Base-by-base conservation (phyloP, 1,140 invertebrate genomes). In the Zaprionus kolodkinae region DNA sequence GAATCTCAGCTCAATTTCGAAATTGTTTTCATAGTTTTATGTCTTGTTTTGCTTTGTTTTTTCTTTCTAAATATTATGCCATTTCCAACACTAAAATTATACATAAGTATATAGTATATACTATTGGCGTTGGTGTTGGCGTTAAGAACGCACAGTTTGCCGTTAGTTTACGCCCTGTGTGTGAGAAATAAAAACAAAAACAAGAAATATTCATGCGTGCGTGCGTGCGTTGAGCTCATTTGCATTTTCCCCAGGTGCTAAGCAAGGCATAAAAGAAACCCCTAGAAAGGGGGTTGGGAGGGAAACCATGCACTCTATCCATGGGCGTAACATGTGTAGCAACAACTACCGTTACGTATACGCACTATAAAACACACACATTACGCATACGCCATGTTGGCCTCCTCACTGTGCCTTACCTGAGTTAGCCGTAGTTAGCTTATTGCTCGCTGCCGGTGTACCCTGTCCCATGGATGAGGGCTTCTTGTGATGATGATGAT, bases 401-500 rank as follows among this genome's bases (percentile, higher is more conserved):
- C 27, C 30, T n/a, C 11, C 21, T n/a, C n/a, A n/a, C 27, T 5
- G 27, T 30, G 38, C 10, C 91, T 83, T 72, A 92, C 91, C 91
- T 91, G 91, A 92, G 59, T 92, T 92, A 52, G 91, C 80, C 36
- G 91, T 80, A 33, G 72, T 87, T 50, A 92, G 76, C 69, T 92
- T 92, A 73, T 79, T 91, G 88, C 76, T 74, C 40, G 73, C 81
- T 63, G 70, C 75, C 62, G 82, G 77, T 55, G 86, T 87, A 25
- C 76, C 81, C 52, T 76, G 71, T 9, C 66, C 67, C 62, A 52
- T 15, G n/a, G 48, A 52, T 3, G 76, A 5, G 6, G 83, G 83
- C 71, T 92, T 92, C 79, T 92, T 92, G 79, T 96, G 94, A 74
- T 93, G 94, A 76, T 94, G 93, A 78, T 94, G 95, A 79, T 96